These are phyloP conservation scores for Syngnathus acus DNA, from an alignment of 2,797 vertebrate genomes.

Conservation along the genomic window DNA sequence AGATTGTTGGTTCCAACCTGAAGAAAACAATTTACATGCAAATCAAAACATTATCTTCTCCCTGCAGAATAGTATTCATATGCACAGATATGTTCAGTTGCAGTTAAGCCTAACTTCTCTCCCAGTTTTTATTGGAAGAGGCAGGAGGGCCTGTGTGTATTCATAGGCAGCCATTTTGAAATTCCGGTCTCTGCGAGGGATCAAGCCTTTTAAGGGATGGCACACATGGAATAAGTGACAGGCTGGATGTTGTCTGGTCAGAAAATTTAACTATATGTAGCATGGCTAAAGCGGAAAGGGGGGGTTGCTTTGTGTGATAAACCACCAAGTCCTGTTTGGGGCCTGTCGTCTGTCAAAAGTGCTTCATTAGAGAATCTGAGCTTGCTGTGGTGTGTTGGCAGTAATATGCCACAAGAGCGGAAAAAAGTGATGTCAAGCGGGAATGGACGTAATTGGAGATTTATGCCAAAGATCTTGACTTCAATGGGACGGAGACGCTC, in stretches of 20 bases:
- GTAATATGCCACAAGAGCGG: conserved; percentile 55
- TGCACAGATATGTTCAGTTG: conserved; percentile 69
- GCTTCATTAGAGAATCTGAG: conserved; percentile 53
- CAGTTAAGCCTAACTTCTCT: conserved; percentile 58
- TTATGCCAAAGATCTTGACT: conserved; percentile 38
- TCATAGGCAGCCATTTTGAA: conserved; percentile 61
- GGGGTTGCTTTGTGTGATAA: conserved; percentile 69
- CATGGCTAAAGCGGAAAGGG: conserved; percentile 53
- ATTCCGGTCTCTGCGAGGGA: conserved; percentile 46
- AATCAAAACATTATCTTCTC: conserved; percentile 75
- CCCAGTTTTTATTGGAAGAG: conserved; percentile 60
- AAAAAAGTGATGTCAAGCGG: conserved; percentile 68
- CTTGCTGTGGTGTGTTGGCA: conserved; percentile 48
- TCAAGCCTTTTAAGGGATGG: conserved; percentile 60
- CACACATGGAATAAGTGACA: conserved; percentile 76
- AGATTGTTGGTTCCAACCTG: conserved; percentile 20
- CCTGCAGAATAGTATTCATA: conserved; percentile 67
- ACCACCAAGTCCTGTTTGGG: conserved; percentile 67
- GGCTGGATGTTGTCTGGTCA: conserved; percentile 66
- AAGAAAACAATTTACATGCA: conserved; percentile 77
- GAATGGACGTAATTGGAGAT: conserved; percentile 60
- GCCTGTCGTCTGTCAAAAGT: conserved; percentile 68
- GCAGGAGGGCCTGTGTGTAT: conserved; percentile 57
- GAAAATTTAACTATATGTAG: conserved; percentile 64
- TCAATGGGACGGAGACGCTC: conserved; percentile 19